These are phyloP conservation scores for Molanna angustata DNA, from an alignment of 2,888 invertebrate genomes.

Conservation along the genomic window DNA sequence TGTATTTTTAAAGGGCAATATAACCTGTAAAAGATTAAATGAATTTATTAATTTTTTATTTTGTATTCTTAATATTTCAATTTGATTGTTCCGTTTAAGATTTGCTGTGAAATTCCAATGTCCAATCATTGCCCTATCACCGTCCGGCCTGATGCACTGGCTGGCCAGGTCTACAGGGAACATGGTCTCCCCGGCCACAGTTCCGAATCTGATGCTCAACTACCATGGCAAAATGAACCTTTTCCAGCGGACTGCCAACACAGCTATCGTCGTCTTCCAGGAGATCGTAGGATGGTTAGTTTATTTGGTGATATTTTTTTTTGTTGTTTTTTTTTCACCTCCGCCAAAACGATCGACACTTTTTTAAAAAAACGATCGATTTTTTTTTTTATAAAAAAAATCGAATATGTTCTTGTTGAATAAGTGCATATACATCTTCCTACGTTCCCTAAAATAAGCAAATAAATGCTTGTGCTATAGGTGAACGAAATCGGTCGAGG, in stretches of 20 bases:
- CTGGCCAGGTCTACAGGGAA: constrained; percentile 22
- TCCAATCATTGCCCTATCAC: constrained; percentile 23
- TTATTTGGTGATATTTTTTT: neutral
- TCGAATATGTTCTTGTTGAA: no score
- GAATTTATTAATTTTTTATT: no score
- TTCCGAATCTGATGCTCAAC: constrained; percentile 23
- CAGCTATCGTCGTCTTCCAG: constrained; percentile 10
- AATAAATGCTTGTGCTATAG: no score
- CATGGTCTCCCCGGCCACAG: constrained; percentile 19
- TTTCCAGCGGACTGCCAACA: constrained; percentile 18
- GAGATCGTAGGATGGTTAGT: neutral
- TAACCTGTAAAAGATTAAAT: no score
- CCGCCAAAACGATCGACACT: neutral
- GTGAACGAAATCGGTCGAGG: no score
- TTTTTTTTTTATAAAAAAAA: no score
- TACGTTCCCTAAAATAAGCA: no score
- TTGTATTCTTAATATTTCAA: no score
- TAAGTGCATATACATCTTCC: no score
- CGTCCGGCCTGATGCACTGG: constrained; percentile 21
- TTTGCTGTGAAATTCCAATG: constrained; percentile 27
- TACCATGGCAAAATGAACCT: constrained; percentile 19
- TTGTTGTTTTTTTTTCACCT: neutral
- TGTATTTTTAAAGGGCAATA: neutral
- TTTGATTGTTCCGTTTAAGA: constrained; percentile 14
- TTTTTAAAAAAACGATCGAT: neutral